Conservation (phyloP, 2,797 vertebrate genomes). For the Coracias cyanogaster region DNA sequence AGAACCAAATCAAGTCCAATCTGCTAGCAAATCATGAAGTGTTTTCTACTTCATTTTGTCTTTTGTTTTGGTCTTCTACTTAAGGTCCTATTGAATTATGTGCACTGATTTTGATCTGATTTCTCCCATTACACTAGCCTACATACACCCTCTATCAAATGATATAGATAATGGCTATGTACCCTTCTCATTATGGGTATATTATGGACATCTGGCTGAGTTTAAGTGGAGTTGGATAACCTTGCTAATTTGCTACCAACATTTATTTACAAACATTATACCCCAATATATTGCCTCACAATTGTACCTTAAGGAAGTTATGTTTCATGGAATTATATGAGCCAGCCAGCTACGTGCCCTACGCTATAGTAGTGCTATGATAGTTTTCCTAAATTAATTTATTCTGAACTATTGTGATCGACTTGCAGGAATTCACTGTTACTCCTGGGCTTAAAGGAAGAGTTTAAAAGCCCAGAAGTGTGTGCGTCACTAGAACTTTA, state of each 20-base stretch:
- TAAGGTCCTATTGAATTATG: background rate
- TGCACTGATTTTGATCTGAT: background rate
- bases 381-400: background rate
- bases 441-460: background rate
- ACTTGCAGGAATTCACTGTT: background rate
- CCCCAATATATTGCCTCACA: background rate
- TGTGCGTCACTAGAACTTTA: background rate
- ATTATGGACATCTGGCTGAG: background rate
- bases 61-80: conserved; percentile 28
- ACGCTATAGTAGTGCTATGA: background rate
- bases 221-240: background rate
- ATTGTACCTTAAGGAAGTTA: background rate
- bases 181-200: background rate
- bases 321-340: background rate
- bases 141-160: background rate
- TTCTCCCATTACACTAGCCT: background rate
- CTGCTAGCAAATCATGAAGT: background rate
- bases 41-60: background rate
- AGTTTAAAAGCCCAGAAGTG: background rate
- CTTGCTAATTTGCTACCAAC: background rate
- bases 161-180: background rate
- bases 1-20: background rate
- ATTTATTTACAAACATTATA: background rate
- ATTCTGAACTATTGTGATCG: background rate
- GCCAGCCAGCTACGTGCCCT: background rate